Evolutionary conservation across 2,113 vertebrate species (phyloP).

Genomic region (Hystrix brachyura): DNA sequence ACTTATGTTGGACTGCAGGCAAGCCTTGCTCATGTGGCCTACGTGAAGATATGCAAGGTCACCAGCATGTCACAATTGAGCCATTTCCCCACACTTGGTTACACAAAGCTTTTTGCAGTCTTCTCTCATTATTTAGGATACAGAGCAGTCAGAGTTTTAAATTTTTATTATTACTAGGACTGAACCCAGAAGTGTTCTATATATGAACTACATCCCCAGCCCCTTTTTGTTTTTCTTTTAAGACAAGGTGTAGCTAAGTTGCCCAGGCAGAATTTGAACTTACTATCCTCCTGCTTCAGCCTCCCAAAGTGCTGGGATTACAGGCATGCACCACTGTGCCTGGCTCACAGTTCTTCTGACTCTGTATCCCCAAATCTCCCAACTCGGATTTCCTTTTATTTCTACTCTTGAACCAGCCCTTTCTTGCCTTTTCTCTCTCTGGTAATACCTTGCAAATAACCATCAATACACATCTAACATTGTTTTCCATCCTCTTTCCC

Average conservation of each 20-base stretch:
- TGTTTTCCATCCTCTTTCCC: background rate
- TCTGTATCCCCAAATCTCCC: background rate
- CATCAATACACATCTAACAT: background rate
- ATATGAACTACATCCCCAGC: background rate
- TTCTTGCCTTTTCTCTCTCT: conserved; percentile 6
- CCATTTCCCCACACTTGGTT: background rate
- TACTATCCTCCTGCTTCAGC: background rate
- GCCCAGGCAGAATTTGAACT: background rate
- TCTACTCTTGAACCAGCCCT: background rate
- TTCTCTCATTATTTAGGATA: background rate
- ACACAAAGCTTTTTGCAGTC: conserved; percentile 27
- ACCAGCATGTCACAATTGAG: background rate
- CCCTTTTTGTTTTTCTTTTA: background rate
- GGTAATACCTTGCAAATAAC: conserved; percentile 1
- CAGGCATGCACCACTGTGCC: background rate
- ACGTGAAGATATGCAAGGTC: conserved; percentile 51
- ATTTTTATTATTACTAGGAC: background rate
- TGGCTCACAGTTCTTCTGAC: conserved; percentile 14
- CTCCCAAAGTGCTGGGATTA: background rate
- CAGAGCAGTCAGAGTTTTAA: conserved; percentile 8
- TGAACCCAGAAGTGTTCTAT: background rate
- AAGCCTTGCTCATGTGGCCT: conserved; percentile 52
- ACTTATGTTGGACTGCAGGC: background rate
- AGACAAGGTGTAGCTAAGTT: background rate
- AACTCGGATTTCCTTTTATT: conserved; percentile 46